Base-by-base conservation (phyloP, 2,113 vertebrate species). In the Parotia lawesii region DNA sequence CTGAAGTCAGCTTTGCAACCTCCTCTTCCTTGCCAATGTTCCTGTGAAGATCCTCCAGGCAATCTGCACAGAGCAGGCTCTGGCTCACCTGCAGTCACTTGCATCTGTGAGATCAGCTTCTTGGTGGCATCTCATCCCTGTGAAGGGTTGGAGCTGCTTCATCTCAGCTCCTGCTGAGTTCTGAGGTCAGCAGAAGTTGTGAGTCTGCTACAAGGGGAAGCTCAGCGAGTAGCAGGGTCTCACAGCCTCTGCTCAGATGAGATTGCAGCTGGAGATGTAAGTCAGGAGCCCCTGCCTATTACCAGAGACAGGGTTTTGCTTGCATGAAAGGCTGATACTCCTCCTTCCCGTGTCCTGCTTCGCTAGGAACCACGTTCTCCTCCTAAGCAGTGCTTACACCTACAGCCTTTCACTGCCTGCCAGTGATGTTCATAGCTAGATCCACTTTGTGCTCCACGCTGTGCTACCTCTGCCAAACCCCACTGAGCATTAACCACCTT, bases 21-120 rank as follows among this genome's bases (percentile, higher is more conserved):
- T 79, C 35, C 62, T 72, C 42, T 77, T 64, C 65, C 87, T 75
- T 92, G 94, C 93, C 96, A 94, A 44, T 22, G 73, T 81, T 92
- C 69, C 94, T 92, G 94, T 92, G 96, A 94, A 92, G 89, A 87
- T 87, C 44, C 89, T 96, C 35, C 84, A 92, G 93, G 89, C 91
- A 94, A 94, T 95, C 76, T 81, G 84, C 89, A 89, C 0, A 0
- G 80, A 90, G 84, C 72, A 77, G 84, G 72, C 91, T 91, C 87
- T 84, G 89, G 69, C 56, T 94, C 93, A 92, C 84, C 89, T 94
- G 94, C 93, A 80, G 38, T 62, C 84, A 6, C 72, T 95, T 62
- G 86, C 73, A 94, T 84, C 86, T 84, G 84, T 0, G 27, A 88
- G 75, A 88, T 85, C 71, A 93, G 92, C 85, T 95, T 85, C 72